Evolutionary conservation across 2,888 invertebrate species (phyloP), one percentile per base, ranked within the genome.

Genomic region (Bimastos eiseni): DNA sequence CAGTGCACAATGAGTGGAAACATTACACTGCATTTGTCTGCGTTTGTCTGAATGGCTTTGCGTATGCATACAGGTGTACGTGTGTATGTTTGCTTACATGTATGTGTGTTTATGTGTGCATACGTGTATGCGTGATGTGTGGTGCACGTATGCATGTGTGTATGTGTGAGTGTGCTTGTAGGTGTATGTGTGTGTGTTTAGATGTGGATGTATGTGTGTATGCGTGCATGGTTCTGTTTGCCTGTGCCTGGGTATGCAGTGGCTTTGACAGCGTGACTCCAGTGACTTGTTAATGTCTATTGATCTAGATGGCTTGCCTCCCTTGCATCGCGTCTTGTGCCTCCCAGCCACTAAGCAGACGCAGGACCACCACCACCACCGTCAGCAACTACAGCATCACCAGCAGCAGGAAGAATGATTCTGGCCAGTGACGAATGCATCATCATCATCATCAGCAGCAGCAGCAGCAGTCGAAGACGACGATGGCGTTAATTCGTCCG

Each of bases 281-380:
- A 70, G 70, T 70, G 70, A 70, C 70, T 70, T 70, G 70, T 70
- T 70, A 70, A 70, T 70, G 70, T 70, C 70, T 70, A 70, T 70
- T 70, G 70, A 70, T 70, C 70, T 70, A 70, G 70, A 70, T 70
- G 70, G 70, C 70, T n/a, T 70, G 70, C 70, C 70, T 70, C 70
- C 70, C 70, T 30, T 70, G 70, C 70, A 30, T 70, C 70, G n/a
- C 30, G 70, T 70, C 70, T n/a, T 6, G 30, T 70, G 70, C n/a
- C 70, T 70, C 70, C 70, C n/a, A 70, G 70, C 70, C n/a, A 70
- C 70, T 70, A 70, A 70, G 70, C 70, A 30, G 70, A n/a, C 70
- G 49, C 49, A 0, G 49, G 0, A 70, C n/a, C 30, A n/a, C 70
- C 70, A n/a, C 70, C 70, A 70, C 70, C 30, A n/a, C 30, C 70